Base-by-base conservation (phyloP, 2,888 invertebrate species). In the Serrognathus titanus region DNA sequence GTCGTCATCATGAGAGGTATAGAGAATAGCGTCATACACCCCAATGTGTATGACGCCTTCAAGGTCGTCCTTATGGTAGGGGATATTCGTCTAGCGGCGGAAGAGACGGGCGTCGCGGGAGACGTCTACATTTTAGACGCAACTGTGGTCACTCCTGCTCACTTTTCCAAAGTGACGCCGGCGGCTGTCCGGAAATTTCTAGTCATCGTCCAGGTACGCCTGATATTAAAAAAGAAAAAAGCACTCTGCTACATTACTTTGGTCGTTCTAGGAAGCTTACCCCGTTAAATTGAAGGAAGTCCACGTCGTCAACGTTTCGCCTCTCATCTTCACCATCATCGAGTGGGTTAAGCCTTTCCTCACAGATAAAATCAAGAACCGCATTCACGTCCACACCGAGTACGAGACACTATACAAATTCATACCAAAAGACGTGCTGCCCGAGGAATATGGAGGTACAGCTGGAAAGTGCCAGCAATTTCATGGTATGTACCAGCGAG, bases 221-320 rank as follows among this genome's bases (percentile, higher is more conserved):
- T 50, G 11, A 11, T 40, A 50, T 8, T 20, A 1, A 10, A 36
- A 16, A 2, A 40, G n/a, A 3, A 36, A 39, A 39, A 12, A 3
- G 10, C n/a, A 1, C n/a, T 10, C 12, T 10, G 12, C 39, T 16
- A 16, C 16, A 3, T 45, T 12, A 39, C 7, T 9, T 24, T 51
- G 35, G 11, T 57, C 45, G 56, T 79, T 78, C 24, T 79, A 89
- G 83, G 92, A 93, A 79, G 92, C 92, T 3, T 93, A 92, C 75
- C 92, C 92, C 4, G 92, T 92, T 0, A 92, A 92, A 75, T 80
- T 92, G 68, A 92, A 92, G 77, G 90, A 91, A 77, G 90, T 92
- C 31, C 92, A 93, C 71, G 88, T 92, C 1, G 85, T 93, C 69
- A 92, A 93, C 72, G 87, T 90, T 3, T 90, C 90, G 1, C 90